Evolutionary conservation across 2,888 invertebrate species (phyloP).

Genomic region (Phania funesta): DNA sequence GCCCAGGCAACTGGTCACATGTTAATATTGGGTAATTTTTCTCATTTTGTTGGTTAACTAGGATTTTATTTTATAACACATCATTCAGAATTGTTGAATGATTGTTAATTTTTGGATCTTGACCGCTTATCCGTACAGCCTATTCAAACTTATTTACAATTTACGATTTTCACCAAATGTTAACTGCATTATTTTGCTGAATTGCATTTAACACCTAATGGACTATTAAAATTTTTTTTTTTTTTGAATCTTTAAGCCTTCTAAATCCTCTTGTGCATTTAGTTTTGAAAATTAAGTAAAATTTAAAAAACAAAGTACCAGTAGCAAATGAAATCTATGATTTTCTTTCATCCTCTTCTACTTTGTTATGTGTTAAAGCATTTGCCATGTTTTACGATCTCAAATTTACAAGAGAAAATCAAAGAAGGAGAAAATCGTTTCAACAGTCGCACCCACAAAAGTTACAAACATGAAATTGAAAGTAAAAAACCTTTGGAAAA

Average conservation of each 20-base stretch:
- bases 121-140: no score
- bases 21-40: no score
- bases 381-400: constrained; percentile 76
- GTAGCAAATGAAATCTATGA: neutral
- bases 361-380: constrained; percentile 69
- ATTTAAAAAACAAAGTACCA: neutral
- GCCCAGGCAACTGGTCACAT: no score
- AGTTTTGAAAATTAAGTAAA: constrained; percentile 1
- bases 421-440: constrained; percentile 73
- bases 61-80: no score
- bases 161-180: neutral
- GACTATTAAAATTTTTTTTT: neutral
- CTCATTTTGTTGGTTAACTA: no score
- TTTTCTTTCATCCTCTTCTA: neutral
- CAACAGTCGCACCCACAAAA: constrained; percentile 72
- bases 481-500: constrained; percentile 57
- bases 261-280: constrained; percentile 13
- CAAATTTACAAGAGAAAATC: constrained; percentile 75
- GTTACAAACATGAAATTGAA: constrained; percentile 71
- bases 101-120: no score
- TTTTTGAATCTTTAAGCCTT: neutral
- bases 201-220: neutral
- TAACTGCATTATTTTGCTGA: neutral
- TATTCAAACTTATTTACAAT: no score
- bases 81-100: no score